These are phyloP conservation scores for Grammomys dolichurus DNA, from an alignment of 2,113 vertebrate species.

Conservation along the genomic window DNA sequence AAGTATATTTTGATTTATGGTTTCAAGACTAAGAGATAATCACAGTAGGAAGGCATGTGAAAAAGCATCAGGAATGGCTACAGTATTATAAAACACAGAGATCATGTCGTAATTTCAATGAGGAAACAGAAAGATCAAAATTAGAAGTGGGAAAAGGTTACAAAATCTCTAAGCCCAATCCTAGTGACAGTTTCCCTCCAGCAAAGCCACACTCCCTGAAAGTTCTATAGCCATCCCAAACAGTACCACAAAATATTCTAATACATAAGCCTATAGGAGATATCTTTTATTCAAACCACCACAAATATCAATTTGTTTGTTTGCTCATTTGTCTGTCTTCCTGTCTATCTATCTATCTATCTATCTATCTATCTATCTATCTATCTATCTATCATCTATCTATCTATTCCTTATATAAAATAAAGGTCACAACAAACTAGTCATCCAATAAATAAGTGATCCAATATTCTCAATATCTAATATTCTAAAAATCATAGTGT, in stretches of 20 bases:
- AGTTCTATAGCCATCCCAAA: no score
- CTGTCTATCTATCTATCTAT: no score
- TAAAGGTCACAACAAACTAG: background rate
- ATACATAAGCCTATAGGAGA: background rate
- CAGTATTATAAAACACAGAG: background rate
- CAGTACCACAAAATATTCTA: background rate
- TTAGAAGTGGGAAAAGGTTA: background rate
- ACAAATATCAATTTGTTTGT: rapidly evolving
- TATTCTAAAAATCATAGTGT: background rate
- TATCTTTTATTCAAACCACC: background rate
- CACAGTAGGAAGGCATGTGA: background rate
- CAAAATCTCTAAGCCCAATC: background rate
- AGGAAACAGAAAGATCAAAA: background rate
- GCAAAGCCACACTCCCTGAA: background rate
- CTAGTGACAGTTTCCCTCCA: background rate
- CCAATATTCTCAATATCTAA: background rate
- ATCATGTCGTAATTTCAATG: background rate
- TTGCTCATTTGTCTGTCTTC: background rate
- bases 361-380: background rate
- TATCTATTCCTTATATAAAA: background rate
- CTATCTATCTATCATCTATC: background rate
- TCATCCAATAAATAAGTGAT: background rate
- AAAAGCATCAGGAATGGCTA: no score
- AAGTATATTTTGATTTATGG: background rate
- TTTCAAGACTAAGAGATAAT: background rate